phyloP scores from a whole-genome alignment of 2,888 invertebrate species.

The Trachelus stipa region DNA sequence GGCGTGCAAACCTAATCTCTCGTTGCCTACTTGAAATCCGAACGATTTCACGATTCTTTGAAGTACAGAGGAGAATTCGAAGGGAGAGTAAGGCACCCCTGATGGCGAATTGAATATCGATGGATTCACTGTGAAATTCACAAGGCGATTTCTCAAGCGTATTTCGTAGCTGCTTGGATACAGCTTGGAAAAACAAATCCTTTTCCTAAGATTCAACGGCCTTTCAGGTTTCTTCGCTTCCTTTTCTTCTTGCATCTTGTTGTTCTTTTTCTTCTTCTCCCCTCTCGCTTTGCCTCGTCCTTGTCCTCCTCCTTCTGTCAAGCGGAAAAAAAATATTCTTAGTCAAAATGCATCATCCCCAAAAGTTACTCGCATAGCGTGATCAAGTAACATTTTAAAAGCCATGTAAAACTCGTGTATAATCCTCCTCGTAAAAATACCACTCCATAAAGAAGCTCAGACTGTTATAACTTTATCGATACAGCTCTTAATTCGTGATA shows the following conservation, averaged over 20 bases:
- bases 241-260: not conserved
- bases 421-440: slow-evolving; percentile 23
- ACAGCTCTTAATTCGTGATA: slow-evolving; percentile 55
- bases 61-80: slow-evolving; percentile 28
- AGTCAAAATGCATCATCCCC: slow-evolving; percentile 18
- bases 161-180: not conserved
- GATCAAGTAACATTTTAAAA: slow-evolving; percentile 41
- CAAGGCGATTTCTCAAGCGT: not conserved
- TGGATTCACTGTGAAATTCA: slow-evolving; percentile 30
- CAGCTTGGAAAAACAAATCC: not conserved
- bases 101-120: slow-evolving; percentile 34
- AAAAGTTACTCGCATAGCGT: slow-evolving; percentile 30
- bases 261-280: not conserved
- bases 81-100: slow-evolving; percentile 1
- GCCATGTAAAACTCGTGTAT: slow-evolving; percentile 28
- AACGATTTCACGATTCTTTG: slow-evolving; percentile 44
- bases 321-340: slow-evolving; percentile 3
- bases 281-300: not conserved
- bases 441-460: slow-evolving; percentile 25
- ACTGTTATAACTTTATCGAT: slow-evolving; percentile 23
- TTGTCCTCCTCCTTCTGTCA: slow-evolving; percentile 10
- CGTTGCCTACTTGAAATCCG: slow-evolving; percentile 45
- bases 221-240: not conserved
- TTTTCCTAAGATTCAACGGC: not conserved
- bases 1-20: slow-evolving; percentile 3